These are phyloP conservation scores for Scolanthus callimorphus DNA, from an alignment of 92 coral and sea anemone genomes.

Conservation along the genomic window DNA sequence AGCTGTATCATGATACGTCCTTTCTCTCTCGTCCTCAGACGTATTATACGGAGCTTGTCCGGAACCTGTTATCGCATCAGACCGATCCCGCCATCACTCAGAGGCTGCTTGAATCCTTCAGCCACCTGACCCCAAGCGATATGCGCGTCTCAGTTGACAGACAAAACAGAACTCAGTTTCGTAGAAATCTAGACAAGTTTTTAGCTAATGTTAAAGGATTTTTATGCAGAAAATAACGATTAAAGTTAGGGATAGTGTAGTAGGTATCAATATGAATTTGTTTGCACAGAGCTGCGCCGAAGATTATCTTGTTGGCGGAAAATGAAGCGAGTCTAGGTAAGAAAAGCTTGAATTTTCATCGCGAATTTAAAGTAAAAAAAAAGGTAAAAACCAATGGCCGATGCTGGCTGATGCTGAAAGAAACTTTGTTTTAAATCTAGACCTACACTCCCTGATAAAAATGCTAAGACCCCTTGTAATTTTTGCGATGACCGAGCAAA, in stretches of 20 bases:
- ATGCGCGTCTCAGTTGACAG: conserved; percentile 80
- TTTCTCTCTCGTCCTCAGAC: conserved; percentile 38
- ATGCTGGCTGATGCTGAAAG: no score
- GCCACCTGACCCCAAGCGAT: conserved; percentile 83
- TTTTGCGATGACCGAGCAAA: no score
- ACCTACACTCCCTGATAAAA: no score
- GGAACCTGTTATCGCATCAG: conserved; percentile 72
- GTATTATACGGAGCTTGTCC: conserved; percentile 84
- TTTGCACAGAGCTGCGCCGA: background rate
- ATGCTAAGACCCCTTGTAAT: no score
- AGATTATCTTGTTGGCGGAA: background rate
- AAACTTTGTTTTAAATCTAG: no score
- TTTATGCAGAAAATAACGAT: conserved; percentile 67
- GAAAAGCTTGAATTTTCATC: no score
- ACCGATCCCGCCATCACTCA: conserved; percentile 66
- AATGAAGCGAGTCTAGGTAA: no score
- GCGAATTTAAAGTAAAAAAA: no score
- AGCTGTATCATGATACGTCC: no score
- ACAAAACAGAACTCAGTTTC: conserved; percentile 60
- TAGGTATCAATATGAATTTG: no score
- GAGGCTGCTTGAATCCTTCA: conserved; percentile 83
- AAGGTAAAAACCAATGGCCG: no score
- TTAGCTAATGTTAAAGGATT: conserved; percentile 92
- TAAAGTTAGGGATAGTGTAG: no score
- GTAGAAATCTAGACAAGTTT: conserved; percentile 79